Evolutionary conservation across 2,888 invertebrate genomes (phyloP), one percentile per base, ranked within the genome.

Genomic region (Microctonus hyperodae): DNA sequence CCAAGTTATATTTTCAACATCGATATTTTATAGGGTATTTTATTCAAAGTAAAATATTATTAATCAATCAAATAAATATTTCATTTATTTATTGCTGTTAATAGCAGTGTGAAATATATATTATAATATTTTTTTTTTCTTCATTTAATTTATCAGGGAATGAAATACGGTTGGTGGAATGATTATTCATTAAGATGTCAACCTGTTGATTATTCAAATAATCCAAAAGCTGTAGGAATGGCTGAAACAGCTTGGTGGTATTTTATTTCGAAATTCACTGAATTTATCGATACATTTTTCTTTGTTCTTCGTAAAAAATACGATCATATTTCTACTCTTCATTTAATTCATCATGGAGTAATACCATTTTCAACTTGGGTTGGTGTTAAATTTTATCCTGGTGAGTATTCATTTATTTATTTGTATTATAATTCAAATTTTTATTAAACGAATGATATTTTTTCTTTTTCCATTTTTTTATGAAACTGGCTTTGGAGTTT

Each of bases 331-430:
- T 92, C 95, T 58, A 93, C 92, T 25, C 88, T 97, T 40, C 97
- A 97, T 82, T 96, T 97, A 58, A 95, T 96, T 76, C 97, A 97
- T 84, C 97, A 97, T 81, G 96, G 96, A 55, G 91, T 94, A 73
- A 97, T 97, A 97, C 97, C 97, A 3, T 89, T 96, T 84, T 95
- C 95, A 9, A 96, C 94, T 65, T 95, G 95, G 95, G 92, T 93
- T 84, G 95, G 94, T 67, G 93, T 95, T 72, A 94, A 93, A 84
- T 95, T 94, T 84, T 92, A 92, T 1, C 92, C 94, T 81, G 94
- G 94, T 92, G 79, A 85, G 87, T 37, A 16, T 20, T 48, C n/a
- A 25, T 4, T 25, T 9, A 23, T 13, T 4, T n/a, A n/a, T n/a
- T n/a, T n/a, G n/a, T n/a, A n/a, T n/a, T n/a, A n/a, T n/a, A n/a